Base-by-base conservation (phyloP, 2,797 vertebrate genomes). In the Sphaeramia orbicularis region DNA sequence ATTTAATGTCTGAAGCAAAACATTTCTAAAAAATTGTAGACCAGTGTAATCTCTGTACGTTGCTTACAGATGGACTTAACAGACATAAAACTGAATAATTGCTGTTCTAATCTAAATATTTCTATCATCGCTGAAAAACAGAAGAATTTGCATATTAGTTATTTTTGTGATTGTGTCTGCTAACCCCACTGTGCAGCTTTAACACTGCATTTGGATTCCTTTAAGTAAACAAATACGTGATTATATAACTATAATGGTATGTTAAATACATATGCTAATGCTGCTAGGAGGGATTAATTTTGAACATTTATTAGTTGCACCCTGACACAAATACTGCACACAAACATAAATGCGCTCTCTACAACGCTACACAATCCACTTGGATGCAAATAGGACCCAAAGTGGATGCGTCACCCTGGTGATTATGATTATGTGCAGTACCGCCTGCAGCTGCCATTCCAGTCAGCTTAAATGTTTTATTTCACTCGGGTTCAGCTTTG, bases 381-480 rank as follows among this genome's bases (percentile, higher is more conserved):
- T 49, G 51, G 32, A 76, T 38, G 44, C 65, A 63, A 80, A 85
- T 71, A 78, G 70, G 58, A 71, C 51, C 21, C 57, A 55, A 57
- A 49, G 16, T 6, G 35, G 76, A 58, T 77, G 41, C 62, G 47
- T 84, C 83, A 73, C 60, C 55, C 37, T 7, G 41, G 35, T 41
- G 57, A 71, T 79, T 68, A 70, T 66, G 62, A 71, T 27, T 45
- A 47, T 54, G 64, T 40, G 19, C 65, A 47, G 45, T 51, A 5
- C 50, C 15, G 71, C 85, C 80, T 74, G 66, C 71, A 79, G 81
- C 74, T 58, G 70, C 53, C 49, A 32, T 61, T 67, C 24, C 71
- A 71, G 58, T 62, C 69, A 36, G 7, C 60, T 74, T 52, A 24
- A 50, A 66, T 87, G 45, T 80, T 73, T 76, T 51, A 70, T 76